Evolutionary conservation across 1,140 invertebrate genomes (phyloP).

Genomic region (Calliphora vicina): DNA sequence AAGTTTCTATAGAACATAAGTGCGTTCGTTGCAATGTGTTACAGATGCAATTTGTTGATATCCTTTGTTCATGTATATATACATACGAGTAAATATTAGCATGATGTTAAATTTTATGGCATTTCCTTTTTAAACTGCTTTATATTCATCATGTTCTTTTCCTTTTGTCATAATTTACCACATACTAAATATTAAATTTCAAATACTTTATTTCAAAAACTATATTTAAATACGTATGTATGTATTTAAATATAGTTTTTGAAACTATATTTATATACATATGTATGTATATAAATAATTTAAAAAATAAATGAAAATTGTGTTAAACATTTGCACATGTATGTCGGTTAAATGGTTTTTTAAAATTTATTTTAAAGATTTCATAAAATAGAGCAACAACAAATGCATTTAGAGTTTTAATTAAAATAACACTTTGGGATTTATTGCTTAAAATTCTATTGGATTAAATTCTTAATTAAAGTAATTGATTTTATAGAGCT

Average conservation of each 20-base stretch:
- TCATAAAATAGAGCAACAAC: too few species aligned
- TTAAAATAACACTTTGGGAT: not conserved
- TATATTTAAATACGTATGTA: not conserved
- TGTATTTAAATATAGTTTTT: too few species aligned
- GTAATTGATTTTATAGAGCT: not conserved
- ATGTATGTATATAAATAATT: too few species aligned
- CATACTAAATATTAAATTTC: not conserved
- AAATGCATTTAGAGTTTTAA: not conserved
- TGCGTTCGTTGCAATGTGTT: not conserved
- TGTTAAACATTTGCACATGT: too few species aligned
- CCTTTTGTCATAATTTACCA: not conserved
- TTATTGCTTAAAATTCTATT: not conserved
- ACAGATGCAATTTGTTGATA: not conserved
- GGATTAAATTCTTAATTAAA: not conserved
- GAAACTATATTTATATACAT: too few species aligned
- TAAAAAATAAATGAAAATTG: too few species aligned
- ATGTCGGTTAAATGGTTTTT: too few species aligned
- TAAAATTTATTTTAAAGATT: not conserved
- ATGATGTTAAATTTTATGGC: not conserved
- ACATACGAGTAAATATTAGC: not conserved
- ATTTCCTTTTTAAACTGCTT: not conserved
- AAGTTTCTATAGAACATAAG: too few species aligned
- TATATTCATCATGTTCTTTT: not conserved
- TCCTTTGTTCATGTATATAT: not conserved
- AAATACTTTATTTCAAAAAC: not conserved